Conservation (phyloP, 2,797 vertebrate species). For the Holocentrus rufus region DNA sequence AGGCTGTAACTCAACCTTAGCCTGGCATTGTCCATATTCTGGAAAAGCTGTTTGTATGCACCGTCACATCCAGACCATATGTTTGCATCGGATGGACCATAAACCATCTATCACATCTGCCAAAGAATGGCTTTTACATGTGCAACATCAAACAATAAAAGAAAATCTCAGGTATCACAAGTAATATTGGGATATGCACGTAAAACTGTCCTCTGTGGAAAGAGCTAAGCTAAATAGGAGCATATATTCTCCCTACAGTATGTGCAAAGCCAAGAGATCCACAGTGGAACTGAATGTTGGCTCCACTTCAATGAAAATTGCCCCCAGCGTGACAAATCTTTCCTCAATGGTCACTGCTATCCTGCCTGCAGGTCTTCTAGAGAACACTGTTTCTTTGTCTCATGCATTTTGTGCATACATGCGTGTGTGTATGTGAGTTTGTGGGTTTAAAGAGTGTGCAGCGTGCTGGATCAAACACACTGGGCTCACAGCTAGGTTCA, state of each 20-base stretch:
- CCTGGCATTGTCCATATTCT: too few species aligned
- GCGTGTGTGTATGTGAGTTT: constrained; percentile 13
- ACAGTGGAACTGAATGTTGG: constrained; percentile 35
- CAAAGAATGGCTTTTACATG: too few species aligned
- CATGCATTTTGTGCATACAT: not conserved
- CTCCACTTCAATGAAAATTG: constrained; percentile 48
- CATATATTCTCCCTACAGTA: constrained; percentile 1
- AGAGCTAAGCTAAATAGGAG: constrained; percentile 3
- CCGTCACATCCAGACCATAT: not conserved
- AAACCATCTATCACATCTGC: too few species aligned
- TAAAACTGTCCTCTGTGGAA: constrained; percentile 10
- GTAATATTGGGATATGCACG: not conserved
- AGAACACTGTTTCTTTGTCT: constrained; percentile 51
- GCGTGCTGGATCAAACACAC: not conserved
- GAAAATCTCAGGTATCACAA: not conserved
- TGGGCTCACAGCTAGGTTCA: constrained; percentile 15
- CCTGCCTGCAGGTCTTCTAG: constrained; percentile 34
- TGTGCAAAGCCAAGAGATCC: constrained; percentile 10
- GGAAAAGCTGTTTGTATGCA: not conserved
- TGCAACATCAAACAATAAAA: not conserved
- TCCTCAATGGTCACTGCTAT: constrained; percentile 36
- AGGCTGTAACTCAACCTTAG: too few species aligned
- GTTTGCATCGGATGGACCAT: not conserved
- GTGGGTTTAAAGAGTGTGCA: not conserved
- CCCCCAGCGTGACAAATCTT: constrained; percentile 48